Evolutionary conservation across 2,113 vertebrate species (phyloP).

Genomic region (Centropus bengalensis): DNA sequence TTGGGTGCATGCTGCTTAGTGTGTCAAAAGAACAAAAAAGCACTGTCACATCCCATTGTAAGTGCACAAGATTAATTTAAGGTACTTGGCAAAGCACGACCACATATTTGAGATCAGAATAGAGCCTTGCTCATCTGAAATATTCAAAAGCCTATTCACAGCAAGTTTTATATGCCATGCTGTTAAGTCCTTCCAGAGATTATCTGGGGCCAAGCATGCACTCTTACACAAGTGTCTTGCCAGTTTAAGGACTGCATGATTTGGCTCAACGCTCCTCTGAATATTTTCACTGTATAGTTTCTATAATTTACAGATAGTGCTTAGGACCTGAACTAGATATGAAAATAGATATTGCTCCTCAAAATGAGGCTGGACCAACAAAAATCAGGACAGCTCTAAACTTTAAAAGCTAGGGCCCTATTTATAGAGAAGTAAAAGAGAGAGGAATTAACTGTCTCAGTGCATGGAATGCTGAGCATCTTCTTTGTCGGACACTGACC

Average conservation of each 20-base stretch:
- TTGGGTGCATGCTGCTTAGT: background rate
- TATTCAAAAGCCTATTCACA: background rate
- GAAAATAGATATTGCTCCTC: constrained; percentile 13
- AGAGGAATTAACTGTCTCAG: background rate
- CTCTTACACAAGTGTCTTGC: background rate
- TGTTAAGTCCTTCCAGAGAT: background rate
- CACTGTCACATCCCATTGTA: background rate
- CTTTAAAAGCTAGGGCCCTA: background rate
- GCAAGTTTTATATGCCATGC: background rate
- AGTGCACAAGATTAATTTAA: background rate
- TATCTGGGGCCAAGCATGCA: background rate
- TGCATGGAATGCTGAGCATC: background rate
- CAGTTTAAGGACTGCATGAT: background rate
- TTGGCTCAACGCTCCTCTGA: background rate
- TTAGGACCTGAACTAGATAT: background rate
- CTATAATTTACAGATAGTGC: background rate
- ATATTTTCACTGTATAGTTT: background rate
- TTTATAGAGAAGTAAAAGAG: background rate
- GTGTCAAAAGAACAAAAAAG: background rate
- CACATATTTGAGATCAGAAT: background rate
- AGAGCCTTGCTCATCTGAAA: background rate
- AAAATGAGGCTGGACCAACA: background rate
- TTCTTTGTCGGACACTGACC: background rate
- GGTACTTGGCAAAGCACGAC: background rate
- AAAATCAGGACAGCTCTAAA: constrained; percentile 18